Conservation (phyloP, 2,797 vertebrate genomes). For the Pangasius sanitwongsei region DNA sequence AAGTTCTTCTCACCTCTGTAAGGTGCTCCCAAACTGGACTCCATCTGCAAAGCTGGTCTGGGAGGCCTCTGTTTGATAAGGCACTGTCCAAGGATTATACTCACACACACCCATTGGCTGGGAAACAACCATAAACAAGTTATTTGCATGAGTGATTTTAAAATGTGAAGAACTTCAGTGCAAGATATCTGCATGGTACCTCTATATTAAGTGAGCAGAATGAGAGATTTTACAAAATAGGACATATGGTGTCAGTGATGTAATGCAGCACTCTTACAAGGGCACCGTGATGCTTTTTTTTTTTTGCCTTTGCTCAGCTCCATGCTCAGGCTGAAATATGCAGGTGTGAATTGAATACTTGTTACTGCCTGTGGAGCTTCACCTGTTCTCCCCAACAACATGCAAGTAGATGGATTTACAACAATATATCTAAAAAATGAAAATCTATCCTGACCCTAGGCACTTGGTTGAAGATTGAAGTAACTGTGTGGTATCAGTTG, state of each 20-base stretch:
- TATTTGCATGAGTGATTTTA: neutral
- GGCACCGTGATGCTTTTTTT: neutral
- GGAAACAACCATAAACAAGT: slow-evolving; percentile 52
- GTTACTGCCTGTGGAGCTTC: neutral
- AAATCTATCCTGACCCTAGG: neutral
- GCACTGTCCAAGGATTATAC: slow-evolving; percentile 62
- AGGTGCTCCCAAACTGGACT: slow-evolving; percentile 62
- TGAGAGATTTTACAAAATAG: neutral
- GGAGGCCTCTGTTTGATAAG: slow-evolving; percentile 46
- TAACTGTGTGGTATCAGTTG: neutral
- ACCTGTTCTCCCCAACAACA: neutral
- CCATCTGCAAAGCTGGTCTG: slow-evolving; percentile 53
- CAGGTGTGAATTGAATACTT: neutral
- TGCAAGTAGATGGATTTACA: neutral
- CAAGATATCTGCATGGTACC: neutral
- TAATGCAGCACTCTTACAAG: neutral
- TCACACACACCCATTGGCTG: slow-evolving; percentile 65
- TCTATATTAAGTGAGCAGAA: neutral
- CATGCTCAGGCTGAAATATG: neutral
- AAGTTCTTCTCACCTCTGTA: slow-evolving; percentile 58
- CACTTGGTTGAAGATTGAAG: neutral
- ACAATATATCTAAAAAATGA: neutral
- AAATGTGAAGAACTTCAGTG: neutral
- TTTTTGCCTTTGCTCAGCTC: neutral
- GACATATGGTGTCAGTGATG: neutral